Evolutionary conservation across 2,888 invertebrate genomes (phyloP), one percentile per base, ranked within the genome.

Genomic region (Conistra vaccinii): DNA sequence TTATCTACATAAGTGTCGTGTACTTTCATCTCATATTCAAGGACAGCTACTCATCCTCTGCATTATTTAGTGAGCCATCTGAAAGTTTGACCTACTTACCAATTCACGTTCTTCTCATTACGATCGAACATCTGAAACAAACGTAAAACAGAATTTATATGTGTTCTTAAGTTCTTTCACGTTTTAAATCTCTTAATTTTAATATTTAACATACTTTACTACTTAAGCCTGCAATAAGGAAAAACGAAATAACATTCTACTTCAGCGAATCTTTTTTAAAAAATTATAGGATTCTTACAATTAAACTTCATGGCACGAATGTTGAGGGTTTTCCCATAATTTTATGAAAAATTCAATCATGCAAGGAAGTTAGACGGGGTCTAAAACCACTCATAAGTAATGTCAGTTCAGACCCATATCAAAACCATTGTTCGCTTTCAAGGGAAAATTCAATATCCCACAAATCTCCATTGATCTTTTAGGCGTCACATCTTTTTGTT

Each of bases 371-470:
- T 76, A 73, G 76, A 80, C 77, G 35, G 58, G 74, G 51, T 20
- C 81, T 73, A 65, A 84, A 87, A 84, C 79, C 86, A 86, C 84
- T 87, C 81, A 71, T 83, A 78, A 65, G 83, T 81, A 77, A 75
- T 85, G 83, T 84, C 87, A 85, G 83, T 86, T 85, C 81, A 78
- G 88, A 91, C 90, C 91, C 91, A 90, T 87, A 90, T 93, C 93
- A 93, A 88, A 87, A 84, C 89, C 91, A 91, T 94, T 94, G 92
- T 82, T 86, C 86, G 84, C 89, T 90, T 90, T 90, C 89, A 89
- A 84, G 88, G 87, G 89, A 89, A 92, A 93, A 93, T 92, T 92
- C 92, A 92, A 93, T 93, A 93, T 89, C 86, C 86, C 76, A 81
- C 86, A 90, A 91, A 92, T 89, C 90, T 88, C 83, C 87, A 92